These are phyloP conservation scores for Meloidogyne exigua DNA, from an alignment of 1,140 invertebrate genomes.

Conservation along the genomic window DNA sequence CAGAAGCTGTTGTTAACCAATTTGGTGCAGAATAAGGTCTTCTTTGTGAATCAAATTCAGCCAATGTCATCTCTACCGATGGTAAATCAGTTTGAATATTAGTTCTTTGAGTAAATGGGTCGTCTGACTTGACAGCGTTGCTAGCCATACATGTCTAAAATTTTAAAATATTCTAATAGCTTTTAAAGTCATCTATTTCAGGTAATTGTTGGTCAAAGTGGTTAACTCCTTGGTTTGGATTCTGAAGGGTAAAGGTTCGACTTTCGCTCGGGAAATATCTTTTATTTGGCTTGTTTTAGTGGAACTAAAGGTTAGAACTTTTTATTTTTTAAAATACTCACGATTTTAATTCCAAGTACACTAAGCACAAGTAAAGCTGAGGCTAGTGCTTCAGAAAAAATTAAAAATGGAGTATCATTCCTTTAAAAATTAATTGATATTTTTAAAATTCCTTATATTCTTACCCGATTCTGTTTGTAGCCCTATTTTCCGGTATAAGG, in stretches of 20 bases:
- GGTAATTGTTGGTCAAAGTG: too few species aligned
- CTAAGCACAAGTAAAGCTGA: slow-evolving; percentile 24
- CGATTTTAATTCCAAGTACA: slow-evolving; percentile 27
- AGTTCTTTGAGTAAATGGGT: neutral
- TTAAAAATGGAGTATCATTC: slow-evolving; percentile 26
- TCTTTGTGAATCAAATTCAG: neutral
- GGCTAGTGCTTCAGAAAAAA: slow-evolving; percentile 34
- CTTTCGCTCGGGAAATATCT: too few species aligned
- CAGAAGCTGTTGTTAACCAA: slow-evolving; percentile 14
- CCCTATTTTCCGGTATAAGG: slow-evolving; percentile 20
- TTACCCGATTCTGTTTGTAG: slow-evolving; percentile 16
- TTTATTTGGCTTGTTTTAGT: too few species aligned
- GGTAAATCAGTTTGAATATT: slow-evolving; percentile 4
- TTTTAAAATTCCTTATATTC: neutral
- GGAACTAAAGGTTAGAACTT: neutral
- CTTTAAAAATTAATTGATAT: slow-evolving; percentile 11
- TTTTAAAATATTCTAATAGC: neutral
- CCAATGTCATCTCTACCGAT: slow-evolving; percentile 3
- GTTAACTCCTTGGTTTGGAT: too few species aligned
- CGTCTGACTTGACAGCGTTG: neutral
- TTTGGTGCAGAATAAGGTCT: slow-evolving; percentile 21
- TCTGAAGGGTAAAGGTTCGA: too few species aligned
- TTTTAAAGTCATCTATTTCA: too few species aligned
- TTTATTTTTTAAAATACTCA: neutral
- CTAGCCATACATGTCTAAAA: slow-evolving; percentile 19